Evolutionary conservation across 2,113 vertebrate genomes (phyloP).

Genomic region (Corythaixoides concolor): DNA sequence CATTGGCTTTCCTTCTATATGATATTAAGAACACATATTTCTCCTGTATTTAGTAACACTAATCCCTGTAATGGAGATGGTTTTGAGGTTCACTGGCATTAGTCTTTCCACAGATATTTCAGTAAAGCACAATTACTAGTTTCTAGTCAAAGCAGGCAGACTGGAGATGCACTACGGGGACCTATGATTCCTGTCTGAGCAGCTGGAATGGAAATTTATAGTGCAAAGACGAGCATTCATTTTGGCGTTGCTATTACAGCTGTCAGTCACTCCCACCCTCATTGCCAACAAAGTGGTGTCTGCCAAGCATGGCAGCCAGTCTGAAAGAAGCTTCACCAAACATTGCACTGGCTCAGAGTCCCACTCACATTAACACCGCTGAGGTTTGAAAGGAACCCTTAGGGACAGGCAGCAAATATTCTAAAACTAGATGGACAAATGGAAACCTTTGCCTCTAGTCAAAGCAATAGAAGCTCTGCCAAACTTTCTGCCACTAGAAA

Average conservation of each 20-base stretch:
- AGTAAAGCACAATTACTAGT: not conserved
- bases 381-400: not conserved
- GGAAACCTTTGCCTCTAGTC: not conserved
- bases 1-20: not conserved
- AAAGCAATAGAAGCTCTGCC: not conserved
- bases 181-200: not conserved
- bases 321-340: not conserved
- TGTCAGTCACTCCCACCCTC: not conserved
- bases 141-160: not conserved
- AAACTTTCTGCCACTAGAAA: not conserved
- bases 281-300: not conserved
- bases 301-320: not conserved
- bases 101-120: not conserved
- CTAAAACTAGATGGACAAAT: not conserved
- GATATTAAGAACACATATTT: not conserved
- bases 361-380: not conserved
- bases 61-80: not conserved
- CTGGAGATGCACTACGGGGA: not conserved
- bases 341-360: not conserved
- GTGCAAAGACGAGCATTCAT: not conserved
- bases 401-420: not conserved
- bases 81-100: not conserved
- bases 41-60: not conserved
- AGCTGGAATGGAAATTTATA: not conserved
- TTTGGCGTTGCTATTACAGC: not conserved